These are phyloP conservation scores for Pachymerium ferrugineum DNA, from an alignment of 2,888 invertebrate species.

Conservation along the genomic window DNA sequence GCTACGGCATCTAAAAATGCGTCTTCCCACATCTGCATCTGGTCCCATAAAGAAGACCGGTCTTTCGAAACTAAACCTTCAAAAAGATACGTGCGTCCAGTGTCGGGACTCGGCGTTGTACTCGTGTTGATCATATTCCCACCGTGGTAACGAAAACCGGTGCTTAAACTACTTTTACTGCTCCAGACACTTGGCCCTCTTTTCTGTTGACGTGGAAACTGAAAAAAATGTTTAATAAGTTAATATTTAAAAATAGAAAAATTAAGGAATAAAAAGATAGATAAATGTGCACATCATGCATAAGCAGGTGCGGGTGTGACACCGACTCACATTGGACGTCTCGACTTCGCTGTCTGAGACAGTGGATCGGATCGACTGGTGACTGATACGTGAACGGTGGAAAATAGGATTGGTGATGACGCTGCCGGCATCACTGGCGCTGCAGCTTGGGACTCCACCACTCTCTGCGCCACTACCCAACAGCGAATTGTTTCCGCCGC, in stretches of 20 bases:
- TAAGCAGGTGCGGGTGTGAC: neutral
- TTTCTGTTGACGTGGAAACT: slow-evolving; percentile 65
- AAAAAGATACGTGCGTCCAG: slow-evolving; percentile 81
- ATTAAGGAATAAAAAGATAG: neutral
- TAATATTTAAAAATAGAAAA: neutral
- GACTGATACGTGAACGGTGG: slow-evolving; percentile 64
- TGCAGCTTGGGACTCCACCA: slow-evolving; percentile 40
- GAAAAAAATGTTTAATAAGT: slow-evolving; percentile 39
- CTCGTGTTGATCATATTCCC: slow-evolving; percentile 75
- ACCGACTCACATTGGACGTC: slow-evolving; percentile 71
- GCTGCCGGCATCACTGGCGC: slow-evolving; percentile 61
- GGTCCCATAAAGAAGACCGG: slow-evolving; percentile 87
- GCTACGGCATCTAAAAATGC: slow-evolving; percentile 94
- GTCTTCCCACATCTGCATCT: slow-evolving; percentile 99
- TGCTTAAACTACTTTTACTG: slow-evolving; percentile 80
- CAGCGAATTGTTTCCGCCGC: neutral
- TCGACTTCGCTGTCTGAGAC: slow-evolving; percentile 92
- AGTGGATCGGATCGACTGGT: slow-evolving; percentile 69
- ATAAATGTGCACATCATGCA: neutral
- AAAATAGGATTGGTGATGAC: slow-evolving; percentile 74
- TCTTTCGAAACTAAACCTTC: slow-evolving; percentile 67
- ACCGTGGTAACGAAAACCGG: slow-evolving; percentile 79
- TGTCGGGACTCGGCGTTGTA: slow-evolving; percentile 82
- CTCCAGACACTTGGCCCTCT: slow-evolving; percentile 87
- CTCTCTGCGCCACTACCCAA: slow-evolving; percentile 35